These are phyloP conservation scores for Procavia capensis DNA, from an alignment of 2,113 vertebrate genomes.

Conservation along the genomic window DNA sequence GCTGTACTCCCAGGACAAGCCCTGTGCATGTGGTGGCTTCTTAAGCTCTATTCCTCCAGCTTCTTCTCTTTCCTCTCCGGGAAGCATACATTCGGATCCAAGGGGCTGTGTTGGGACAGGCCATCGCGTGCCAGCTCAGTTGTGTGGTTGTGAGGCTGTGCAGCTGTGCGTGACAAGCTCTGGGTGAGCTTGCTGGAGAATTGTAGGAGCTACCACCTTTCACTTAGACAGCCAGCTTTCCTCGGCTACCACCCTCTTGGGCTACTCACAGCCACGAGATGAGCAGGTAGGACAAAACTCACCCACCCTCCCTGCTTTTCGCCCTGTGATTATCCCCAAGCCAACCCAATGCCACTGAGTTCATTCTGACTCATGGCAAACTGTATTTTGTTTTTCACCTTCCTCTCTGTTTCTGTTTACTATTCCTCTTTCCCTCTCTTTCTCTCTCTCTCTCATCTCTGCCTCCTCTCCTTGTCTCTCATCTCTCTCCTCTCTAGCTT, in stretches of 20 bases:
- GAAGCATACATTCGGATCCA: neutral
- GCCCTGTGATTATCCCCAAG: neutral
- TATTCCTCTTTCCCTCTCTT: no score
- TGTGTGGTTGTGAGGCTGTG: neutral
- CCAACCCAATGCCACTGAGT: no score
- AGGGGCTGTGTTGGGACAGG: neutral
- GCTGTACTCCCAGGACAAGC: neutral
- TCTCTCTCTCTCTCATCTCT: neutral
- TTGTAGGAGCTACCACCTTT: neutral
- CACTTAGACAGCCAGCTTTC: neutral
- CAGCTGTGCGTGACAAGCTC: slow-evolving; percentile 1
- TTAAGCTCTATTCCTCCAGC: neutral
- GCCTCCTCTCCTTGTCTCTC: no score
- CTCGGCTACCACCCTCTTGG: neutral
- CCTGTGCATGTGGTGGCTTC: neutral
- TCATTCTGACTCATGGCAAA: no score
- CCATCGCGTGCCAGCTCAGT: neutral
- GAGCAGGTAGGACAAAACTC: neutral
- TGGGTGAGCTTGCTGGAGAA: neutral
- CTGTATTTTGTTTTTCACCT: neutral
- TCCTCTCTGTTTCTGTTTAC: neutral
- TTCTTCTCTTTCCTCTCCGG: neutral
- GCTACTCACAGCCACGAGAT: neutral
- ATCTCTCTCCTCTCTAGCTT: no score
- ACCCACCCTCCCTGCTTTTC: neutral